These are phyloP conservation scores for Tribolium castaneum DNA, from an alignment of 1,140 invertebrate genomes.

Conservation along the genomic window DNA sequence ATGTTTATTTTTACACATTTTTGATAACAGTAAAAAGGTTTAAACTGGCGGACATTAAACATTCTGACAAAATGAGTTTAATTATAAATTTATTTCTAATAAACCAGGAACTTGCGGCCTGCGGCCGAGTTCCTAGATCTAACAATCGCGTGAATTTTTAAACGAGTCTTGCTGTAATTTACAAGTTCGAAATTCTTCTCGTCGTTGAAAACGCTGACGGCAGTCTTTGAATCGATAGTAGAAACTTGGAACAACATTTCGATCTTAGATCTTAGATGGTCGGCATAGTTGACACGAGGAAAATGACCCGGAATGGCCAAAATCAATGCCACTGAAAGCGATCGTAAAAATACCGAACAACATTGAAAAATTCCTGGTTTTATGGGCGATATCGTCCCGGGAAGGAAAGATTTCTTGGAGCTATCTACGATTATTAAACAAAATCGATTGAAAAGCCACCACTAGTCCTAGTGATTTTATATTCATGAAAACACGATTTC, in stretches of 20 bases:
- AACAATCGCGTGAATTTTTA: neutral
- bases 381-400: neutral
- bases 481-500: constrained; percentile 21
- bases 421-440: neutral
- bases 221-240: neutral
- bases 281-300: constrained; percentile 8
- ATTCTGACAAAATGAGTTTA: too few relatives aligned
- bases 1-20: neutral
- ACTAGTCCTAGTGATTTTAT: neutral
- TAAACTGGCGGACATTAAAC: too few relatives aligned
- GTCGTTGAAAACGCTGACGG: neutral
- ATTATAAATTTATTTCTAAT: too few relatives aligned
- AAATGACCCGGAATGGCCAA: constrained; percentile 6
- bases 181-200: neutral
- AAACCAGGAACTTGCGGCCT: too few relatives aligned
- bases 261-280: constrained; percentile 1
- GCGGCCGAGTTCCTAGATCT: neutral
- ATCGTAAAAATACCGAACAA: neutral
- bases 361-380: neutral
- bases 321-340: neutral
- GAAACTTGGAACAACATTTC: neutral
- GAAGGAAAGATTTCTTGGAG: neutral
- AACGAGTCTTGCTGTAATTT: neutral
- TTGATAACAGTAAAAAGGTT: too few relatives aligned
- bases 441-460: neutral